Evolutionary conservation across 1,140 invertebrate species (phyloP).

Genomic region (Phymastichus coffea): DNA sequence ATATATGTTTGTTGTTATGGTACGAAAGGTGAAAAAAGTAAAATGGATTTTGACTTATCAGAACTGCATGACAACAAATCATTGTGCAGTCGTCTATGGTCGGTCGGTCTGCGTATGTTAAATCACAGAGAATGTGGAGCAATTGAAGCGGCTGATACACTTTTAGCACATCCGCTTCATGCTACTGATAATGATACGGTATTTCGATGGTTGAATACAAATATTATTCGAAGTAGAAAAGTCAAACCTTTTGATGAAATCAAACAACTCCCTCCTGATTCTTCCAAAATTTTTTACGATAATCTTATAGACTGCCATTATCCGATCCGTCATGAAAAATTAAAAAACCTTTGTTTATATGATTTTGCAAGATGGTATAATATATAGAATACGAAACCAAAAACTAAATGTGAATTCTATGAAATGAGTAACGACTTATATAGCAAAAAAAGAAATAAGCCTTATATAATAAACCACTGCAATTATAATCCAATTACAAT

Average conservation of each 20-base stretch:
- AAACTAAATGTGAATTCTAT: slow-evolving; percentile 6
- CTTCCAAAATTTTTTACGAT: slow-evolving; percentile 37
- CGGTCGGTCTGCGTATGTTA: slow-evolving; percentile 31
- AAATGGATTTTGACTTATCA: slow-evolving; percentile 2
- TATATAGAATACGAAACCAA: slow-evolving; percentile 25
- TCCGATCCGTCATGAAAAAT: slow-evolving; percentile 29
- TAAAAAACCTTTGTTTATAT: slow-evolving; percentile 27
- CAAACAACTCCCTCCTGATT: slow-evolving; percentile 27
- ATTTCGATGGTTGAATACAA: slow-evolving; percentile 45
- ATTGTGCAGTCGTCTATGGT: slow-evolving; percentile 30
- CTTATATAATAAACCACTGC: slow-evolving; percentile 34
- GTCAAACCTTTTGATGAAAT: slow-evolving; percentile 37
- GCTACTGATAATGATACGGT: slow-evolving; percentile 43
- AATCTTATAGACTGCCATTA: slow-evolving; percentile 37
- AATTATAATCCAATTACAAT: slow-evolving; percentile 28
- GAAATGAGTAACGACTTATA: slow-evolving; percentile 13
- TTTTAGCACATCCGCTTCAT: slow-evolving; percentile 39
- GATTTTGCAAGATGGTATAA: slow-evolving; percentile 33
- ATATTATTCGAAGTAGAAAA: slow-evolving; percentile 35
- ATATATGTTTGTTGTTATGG: slow-evolving; percentile 33
- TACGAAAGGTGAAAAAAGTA: slow-evolving; percentile 25
- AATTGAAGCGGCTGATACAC: slow-evolving; percentile 41
- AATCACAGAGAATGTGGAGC: slow-evolving; percentile 42
- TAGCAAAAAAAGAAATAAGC: slow-evolving; percentile 29
- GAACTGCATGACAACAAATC: slow-evolving; percentile 24